These are phyloP conservation scores for Caranx ignobilis DNA, from an alignment of 2,113 vertebrate genomes.

Conservation along the genomic window DNA sequence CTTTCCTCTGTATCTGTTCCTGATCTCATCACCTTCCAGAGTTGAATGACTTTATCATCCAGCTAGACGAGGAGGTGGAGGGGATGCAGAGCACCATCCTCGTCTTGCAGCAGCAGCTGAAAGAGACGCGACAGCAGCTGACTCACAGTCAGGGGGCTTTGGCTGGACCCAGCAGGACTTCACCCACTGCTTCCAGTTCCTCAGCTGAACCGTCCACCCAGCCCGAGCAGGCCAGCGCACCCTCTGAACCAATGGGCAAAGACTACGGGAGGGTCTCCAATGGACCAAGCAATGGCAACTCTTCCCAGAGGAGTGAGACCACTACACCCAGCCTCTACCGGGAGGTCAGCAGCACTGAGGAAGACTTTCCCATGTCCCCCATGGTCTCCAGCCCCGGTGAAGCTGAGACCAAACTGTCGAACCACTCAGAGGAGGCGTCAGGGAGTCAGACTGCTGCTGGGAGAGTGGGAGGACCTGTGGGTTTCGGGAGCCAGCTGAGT, in stretches of 20 bases:
- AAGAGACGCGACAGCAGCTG: conserved; percentile 93
- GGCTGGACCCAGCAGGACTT: conserved; percentile 90
- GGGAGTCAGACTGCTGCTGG: conserved; percentile 85
- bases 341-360: conserved; percentile 92
- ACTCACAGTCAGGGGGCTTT: conserved; percentile 85
- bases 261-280: conserved; percentile 96
- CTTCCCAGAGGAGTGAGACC: conserved; percentile 89
- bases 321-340: conserved; percentile 93
- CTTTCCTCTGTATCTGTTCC: conserved; percentile 44
- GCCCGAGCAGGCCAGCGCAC: conserved; percentile 80
- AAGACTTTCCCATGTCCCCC: conserved; percentile 94
- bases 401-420: conserved; percentile 93
- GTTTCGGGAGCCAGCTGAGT: conserved; percentile 94
- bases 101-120: conserved; percentile 97
- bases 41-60: conserved; percentile 99
- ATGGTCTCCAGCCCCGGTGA: conserved; percentile 91
- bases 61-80: conserved; percentile 99
- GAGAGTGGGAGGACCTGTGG: conserved; percentile 88
- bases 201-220: conserved; percentile 86
- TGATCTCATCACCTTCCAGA: conserved; percentile 86
- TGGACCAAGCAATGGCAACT: conserved; percentile 94
- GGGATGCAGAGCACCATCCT: conserved; percentile 99
- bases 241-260: conserved; percentile 84
- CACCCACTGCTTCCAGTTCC: conserved; percentile 80
- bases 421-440: conserved; percentile 94